Conservation (phyloP, 64 coral and sea anemone species). For the Trachythela sp. region DNA sequence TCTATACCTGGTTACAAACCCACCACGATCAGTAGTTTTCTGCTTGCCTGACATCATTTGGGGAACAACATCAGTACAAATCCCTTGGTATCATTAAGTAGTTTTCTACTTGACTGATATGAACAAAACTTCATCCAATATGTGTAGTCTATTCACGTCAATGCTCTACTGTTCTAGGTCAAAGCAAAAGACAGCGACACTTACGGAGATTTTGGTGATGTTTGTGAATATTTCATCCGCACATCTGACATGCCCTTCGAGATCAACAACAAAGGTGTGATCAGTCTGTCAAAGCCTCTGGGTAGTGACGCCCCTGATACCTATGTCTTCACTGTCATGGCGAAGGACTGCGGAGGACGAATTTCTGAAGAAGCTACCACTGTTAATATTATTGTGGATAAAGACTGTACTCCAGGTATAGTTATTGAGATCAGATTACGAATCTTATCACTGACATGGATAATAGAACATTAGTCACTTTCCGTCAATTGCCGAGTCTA, state of each 20-base stretch:
- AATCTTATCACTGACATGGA: too few relatives aligned
- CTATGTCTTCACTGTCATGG: slow-evolving; percentile 69
- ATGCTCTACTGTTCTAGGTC: slow-evolving; percentile 31
- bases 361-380: slow-evolving; percentile 43
- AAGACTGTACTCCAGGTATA: slow-evolving; percentile 62
- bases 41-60: too few relatives aligned
- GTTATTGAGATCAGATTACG: not conserved
- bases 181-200: slow-evolving; percentile 67
- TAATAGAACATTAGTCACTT: too few relatives aligned
- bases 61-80: too few relatives aligned
- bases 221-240: slow-evolving; percentile 70
- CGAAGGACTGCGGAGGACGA: slow-evolving; percentile 76
- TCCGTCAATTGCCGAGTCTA: too few relatives aligned
- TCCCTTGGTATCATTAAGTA: too few relatives aligned
- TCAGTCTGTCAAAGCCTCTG: slow-evolving; percentile 55
- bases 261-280: slow-evolving; percentile 54
- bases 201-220: slow-evolving; percentile 53
- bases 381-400: slow-evolving; percentile 53
- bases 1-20: too few relatives aligned
- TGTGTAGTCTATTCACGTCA: not conserved
- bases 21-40: too few relatives aligned
- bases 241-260: slow-evolving; percentile 62
- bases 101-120: too few relatives aligned
- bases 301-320: slow-evolving; percentile 40
- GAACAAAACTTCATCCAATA: slow-evolving; percentile 34